Conservation (phyloP, 2,113 vertebrate species). For the Corydoras sp. region DNA sequence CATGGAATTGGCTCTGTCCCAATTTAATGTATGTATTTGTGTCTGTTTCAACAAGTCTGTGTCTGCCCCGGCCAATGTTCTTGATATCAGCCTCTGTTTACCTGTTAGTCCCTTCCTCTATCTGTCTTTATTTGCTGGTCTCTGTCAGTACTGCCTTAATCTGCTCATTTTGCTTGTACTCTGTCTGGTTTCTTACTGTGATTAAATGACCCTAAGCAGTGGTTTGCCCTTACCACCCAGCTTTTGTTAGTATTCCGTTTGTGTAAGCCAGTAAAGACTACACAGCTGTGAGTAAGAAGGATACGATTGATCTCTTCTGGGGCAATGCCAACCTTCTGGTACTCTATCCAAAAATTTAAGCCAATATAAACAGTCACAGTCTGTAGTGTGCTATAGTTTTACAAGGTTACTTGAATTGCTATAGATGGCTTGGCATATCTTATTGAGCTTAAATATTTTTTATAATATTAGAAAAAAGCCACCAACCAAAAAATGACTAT, state of each 20-base stretch:
- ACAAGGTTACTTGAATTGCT: too few species aligned
- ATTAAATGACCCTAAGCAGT: conserved; percentile 42
- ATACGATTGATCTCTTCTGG: conserved; percentile 1
- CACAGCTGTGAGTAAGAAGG: conserved; percentile 7
- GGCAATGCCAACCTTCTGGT: background rate
- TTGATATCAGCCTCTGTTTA: background rate
- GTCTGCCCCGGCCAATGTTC: background rate
- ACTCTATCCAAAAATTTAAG: too few species aligned
- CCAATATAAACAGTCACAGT: too few species aligned
- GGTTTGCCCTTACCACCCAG: background rate
- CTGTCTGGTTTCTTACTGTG: conserved; percentile 21
- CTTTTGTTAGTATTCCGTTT: conserved; percentile 22
- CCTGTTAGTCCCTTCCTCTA: background rate
- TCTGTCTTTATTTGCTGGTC: background rate
- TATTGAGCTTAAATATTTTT: too few species aligned
- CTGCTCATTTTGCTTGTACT: background rate
- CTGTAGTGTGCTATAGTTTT: too few species aligned
- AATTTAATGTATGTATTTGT: too few species aligned
- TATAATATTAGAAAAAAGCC: too few species aligned
- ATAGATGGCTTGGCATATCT: too few species aligned
- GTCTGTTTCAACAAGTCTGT: background rate
- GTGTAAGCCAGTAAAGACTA: conserved; percentile 14
- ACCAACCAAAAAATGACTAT: too few species aligned
- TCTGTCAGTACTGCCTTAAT: background rate
- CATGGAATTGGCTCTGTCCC: too few species aligned